Percentiles rank a stretch among this genome's conserved stretches.
These are phyloP conservation scores for Eira barbara DNA, from an alignment of 2,113 vertebrate genomes.

Conservation along the genomic window DNA sequence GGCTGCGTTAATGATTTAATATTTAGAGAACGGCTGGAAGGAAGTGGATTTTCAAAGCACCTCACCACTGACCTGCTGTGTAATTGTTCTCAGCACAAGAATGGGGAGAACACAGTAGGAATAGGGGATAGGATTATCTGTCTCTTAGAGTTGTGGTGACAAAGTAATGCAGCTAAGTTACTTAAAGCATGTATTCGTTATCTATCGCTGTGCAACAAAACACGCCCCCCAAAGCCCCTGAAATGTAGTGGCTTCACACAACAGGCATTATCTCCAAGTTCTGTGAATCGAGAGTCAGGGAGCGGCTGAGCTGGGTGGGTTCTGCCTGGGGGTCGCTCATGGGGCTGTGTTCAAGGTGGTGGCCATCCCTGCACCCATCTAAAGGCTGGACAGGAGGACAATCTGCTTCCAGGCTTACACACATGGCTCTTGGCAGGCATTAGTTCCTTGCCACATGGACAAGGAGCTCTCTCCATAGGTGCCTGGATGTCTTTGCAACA, in stretches of 20 bases:
- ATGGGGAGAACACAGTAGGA: neutral
- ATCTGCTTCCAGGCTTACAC: neutral
- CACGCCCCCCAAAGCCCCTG: accelerated
- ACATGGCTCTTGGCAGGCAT: neutral
- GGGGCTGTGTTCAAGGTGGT: neutral
- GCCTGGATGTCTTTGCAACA: neutral
- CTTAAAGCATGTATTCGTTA: neutral
- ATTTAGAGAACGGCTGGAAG: neutral
- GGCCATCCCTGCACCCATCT: neutral
- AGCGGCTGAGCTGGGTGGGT: neutral
- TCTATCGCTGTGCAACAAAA: neutral
- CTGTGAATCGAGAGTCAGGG: neutral
- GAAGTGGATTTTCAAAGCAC: neutral
- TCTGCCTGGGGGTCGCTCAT: neutral
- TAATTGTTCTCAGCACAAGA: neutral
- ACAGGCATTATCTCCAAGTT: neutral
- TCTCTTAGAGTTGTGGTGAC: neutral
- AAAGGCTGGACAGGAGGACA: neutral
- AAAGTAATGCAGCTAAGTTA: neutral
- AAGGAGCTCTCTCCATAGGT: neutral
- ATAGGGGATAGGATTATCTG: neutral
- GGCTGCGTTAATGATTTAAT: neutral
- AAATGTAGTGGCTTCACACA: neutral
- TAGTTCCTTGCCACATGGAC: neutral
- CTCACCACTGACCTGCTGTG: neutral